Base-by-base conservation (phyloP, 2,888 invertebrate genomes). In the Cerastoderma edule region DNA sequence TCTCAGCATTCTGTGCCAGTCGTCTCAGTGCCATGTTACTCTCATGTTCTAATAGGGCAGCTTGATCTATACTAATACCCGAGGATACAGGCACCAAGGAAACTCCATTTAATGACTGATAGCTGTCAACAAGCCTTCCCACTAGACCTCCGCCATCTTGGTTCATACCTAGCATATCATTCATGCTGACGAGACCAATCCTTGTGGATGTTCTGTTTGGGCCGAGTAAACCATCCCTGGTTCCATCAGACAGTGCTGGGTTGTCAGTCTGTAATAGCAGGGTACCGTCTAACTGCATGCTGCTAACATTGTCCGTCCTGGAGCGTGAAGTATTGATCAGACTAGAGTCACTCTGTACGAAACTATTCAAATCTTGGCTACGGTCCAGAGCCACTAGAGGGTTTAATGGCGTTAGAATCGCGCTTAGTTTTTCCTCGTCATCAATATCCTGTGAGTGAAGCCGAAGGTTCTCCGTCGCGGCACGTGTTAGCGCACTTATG, bases 401-500 rank as follows among this genome's bases (percentile, higher is more conserved):
- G 44, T 78, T 78, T 13, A 78, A 24, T 4, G 73, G 67, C 3
- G 78, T 73, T 3, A 72, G 39, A 32, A 74, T 63, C 2, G 35
- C 10, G 22, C 53, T 63, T 19, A 60, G n/a, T 71, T 78, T 78
- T 39, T 78, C 78, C 24, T 65, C 53, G 8, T 65, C 66, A 13
- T 32, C 24, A 2, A 78, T 57, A 35, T 78, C 78, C 60, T 75
- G 69, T 13, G 75, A 75, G 60, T 78, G 78, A 16, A 78, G 72
- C 4, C 78, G 48, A 28, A 78, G 35, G 60, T 78, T 78, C 63
- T 78, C 75, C 28, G 78, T 78, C 2, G 78, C 78, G n/a, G 67
- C 78, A 33, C 78, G 46, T 5, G 78, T 78, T 32, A 78, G 57
- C 13, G 71, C 72, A 72, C 54, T 71, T 50, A 78, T 68, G 8